A percentile compares a stretch with the other conserved stretches of the same genome.
These are phyloP conservation scores for Leucosticte australis DNA, from an alignment of 2,113 vertebrate species.

Conservation along the genomic window DNA sequence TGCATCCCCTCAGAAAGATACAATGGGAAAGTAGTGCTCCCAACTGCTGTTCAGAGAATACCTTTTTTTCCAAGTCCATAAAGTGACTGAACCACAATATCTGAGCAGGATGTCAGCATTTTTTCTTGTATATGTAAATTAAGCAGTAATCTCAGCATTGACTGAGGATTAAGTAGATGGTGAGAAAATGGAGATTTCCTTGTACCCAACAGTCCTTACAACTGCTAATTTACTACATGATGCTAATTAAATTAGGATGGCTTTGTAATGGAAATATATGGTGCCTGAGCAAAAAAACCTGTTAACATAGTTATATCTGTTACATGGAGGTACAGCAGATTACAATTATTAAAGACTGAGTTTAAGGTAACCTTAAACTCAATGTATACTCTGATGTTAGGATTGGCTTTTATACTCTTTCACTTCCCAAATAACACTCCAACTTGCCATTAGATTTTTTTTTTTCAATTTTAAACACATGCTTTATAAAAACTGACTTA, in stretches of 20 bases:
- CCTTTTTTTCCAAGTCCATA: constrained; percentile 12
- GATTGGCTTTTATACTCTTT: constrained; percentile 47
- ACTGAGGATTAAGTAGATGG: constrained; percentile 74
- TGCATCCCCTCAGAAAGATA: background rate
- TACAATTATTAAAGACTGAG: constrained; percentile 71
- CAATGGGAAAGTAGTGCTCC: background rate
- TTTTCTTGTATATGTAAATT: constrained; percentile 47
- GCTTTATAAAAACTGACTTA: constrained; percentile 18
- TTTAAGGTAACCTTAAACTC: constrained; percentile 13
- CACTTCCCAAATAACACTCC: constrained; percentile 24
- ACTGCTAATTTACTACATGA: constrained; percentile 77
- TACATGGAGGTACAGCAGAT: constrained; percentile 62
- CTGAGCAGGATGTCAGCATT: background rate
- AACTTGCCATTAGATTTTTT: background rate
- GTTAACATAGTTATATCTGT: constrained; percentile 76
- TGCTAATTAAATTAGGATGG: constrained; percentile 75
- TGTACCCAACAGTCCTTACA: constrained; percentile 68
- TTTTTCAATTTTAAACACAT: background rate
- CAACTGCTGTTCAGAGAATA: background rate
- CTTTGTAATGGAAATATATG: constrained; percentile 75
- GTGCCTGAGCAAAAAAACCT: constrained; percentile 66
- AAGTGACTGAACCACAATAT: constrained; percentile 17
- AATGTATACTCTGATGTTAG: background rate
- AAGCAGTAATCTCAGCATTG: constrained; percentile 67
- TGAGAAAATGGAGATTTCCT: constrained; percentile 73